phyloP scores from a whole-genome alignment of 2,888 invertebrate genomes.

The Nycteola revayana region DNA sequence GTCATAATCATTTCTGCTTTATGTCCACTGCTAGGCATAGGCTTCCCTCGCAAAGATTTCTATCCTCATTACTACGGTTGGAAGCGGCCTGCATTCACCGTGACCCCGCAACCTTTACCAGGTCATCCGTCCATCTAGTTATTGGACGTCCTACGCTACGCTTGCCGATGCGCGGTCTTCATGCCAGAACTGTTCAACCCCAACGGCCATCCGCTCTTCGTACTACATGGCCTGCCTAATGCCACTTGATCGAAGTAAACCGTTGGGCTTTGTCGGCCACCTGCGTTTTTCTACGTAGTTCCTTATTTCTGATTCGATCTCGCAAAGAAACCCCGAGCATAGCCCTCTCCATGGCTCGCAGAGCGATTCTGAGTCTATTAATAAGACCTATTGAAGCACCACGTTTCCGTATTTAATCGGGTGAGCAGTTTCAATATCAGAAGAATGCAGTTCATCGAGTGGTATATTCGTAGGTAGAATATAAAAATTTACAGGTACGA shows the following conservation, averaged over 20 bases:
- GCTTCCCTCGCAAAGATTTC: not conserved
- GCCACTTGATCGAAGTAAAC: not conserved
- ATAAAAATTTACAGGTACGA: too few species aligned
- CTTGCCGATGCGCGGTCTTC: not conserved
- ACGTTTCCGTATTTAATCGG: too few species aligned
- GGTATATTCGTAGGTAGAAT: too few species aligned
- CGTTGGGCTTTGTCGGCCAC: not conserved
- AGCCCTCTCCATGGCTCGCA: constrained; percentile 1
- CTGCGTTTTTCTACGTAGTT: not conserved
- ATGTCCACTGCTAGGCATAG: not conserved
- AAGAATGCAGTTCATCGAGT: too few species aligned
- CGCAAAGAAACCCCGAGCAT: constrained; percentile 1
- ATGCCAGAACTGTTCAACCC: not conserved
- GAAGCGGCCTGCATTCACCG: not conserved
- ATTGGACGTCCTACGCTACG: not conserved
- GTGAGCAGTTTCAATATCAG: too few species aligned
- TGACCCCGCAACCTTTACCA: not conserved
- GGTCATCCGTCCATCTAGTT: not conserved
- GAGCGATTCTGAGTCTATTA: not conserved
- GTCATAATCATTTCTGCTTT: not conserved
- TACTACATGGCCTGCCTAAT: not conserved
- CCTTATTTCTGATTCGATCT: not conserved
- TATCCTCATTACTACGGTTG: too few species aligned
- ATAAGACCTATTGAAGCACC: not conserved
- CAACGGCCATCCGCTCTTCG: not conserved